Percentiles rank a stretch among this genome's conserved stretches.
These are phyloP conservation scores for Riparia riparia DNA, from an alignment of 2,113 vertebrate genomes.

Conservation along the genomic window DNA sequence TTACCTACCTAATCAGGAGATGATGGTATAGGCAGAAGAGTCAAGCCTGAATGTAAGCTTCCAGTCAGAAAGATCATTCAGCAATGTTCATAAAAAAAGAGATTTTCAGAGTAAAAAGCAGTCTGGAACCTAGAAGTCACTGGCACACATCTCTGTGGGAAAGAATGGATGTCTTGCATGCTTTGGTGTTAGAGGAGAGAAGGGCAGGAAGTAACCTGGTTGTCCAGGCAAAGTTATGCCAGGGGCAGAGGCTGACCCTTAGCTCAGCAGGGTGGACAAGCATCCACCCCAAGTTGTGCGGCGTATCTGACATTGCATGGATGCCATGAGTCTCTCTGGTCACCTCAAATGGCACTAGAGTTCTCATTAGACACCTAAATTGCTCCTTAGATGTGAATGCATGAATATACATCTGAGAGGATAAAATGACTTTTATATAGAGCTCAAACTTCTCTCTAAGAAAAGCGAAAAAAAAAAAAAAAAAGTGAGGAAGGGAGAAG, in stretches of 20 bases:
- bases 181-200: not conserved
- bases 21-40: not conserved
- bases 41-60: not conserved
- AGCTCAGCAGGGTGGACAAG: rapidly evolving
- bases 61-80: not conserved
- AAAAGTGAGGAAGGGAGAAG: too few species aligned
- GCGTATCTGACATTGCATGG: not conserved
- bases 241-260: not conserved
- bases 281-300: not conserved
- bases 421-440: not conserved
- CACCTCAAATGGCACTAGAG: not conserved
- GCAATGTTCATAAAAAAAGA: not conserved
- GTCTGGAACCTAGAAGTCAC: not conserved
- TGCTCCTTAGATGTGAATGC: not conserved
- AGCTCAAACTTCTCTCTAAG: not conserved
- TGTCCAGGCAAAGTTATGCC: not conserved
- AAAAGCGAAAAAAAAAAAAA: not conserved
- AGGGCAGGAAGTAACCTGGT: not conserved
- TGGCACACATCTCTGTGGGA: not conserved
- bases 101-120: not conserved
- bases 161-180: not conserved
- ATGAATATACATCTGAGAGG: not conserved
- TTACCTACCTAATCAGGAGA: not conserved
- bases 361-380: not conserved
- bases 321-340: not conserved